Percentiles rank a stretch among this genome's conserved stretches.
Evolutionary conservation across 1,140 invertebrate species (phyloP).

Genomic region (Gryllus bimaculatus): DNA sequence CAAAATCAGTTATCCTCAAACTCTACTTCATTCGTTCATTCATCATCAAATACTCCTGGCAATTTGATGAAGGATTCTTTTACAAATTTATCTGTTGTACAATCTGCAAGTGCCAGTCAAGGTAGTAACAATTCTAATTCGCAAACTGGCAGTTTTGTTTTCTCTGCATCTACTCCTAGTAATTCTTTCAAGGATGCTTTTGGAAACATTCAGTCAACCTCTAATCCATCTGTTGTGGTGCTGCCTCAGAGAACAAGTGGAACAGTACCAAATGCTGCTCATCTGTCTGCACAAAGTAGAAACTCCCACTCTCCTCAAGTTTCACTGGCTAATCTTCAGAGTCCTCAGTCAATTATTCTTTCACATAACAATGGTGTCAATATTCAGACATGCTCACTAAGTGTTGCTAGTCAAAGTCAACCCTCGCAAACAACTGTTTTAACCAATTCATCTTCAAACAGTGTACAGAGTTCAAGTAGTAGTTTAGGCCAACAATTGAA

Average conservation of each 20-base stretch:
- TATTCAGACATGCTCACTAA: neutral
- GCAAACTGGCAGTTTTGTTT: neutral
- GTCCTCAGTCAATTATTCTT: neutral
- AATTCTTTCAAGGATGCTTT: conserved; percentile 7
- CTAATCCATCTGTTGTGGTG: conserved; percentile 7
- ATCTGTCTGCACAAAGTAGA: neutral
- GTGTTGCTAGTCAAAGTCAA: neutral
- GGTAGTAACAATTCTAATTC: neutral
- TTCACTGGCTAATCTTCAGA: neutral
- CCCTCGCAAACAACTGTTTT: neutral
- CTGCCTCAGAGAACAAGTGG: conserved; percentile 9
- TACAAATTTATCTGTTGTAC: neutral
- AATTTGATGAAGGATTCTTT: neutral
- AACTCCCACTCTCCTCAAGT: neutral
- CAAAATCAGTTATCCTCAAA: conserved; percentile 10
- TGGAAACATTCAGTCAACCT: neutral
- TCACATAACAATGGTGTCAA: neutral
- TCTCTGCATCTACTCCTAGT: neutral
- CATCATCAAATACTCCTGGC: neutral
- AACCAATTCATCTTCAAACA: neutral
- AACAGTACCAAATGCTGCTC: neutral
- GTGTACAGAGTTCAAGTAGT: neutral
- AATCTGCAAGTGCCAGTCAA: neutral
- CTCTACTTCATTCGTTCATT: neutral
- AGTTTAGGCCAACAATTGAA: neutral